Conservation (phyloP, 2,888 invertebrate genomes). For the Nycteola revayana region DNA sequence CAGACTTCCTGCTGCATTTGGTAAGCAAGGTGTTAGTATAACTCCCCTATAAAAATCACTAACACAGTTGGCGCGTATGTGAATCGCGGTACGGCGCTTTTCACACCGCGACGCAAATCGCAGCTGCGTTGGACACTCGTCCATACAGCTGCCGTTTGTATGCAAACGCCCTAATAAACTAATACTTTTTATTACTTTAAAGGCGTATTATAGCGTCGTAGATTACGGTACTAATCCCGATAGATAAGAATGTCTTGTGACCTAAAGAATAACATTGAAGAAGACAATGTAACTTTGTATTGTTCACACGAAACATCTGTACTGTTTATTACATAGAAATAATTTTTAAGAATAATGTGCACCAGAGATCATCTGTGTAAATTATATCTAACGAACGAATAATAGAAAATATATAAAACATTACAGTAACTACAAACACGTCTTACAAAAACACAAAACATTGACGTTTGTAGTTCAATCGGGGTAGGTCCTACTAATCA, state of each 20-base stretch:
- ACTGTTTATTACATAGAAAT: too few relatives aligned
- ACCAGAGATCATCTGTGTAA: too few relatives aligned
- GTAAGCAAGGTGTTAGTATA: constrained; percentile 53
- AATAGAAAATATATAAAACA: too few relatives aligned
- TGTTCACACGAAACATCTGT: constrained; percentile 16
- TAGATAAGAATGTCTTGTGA: constrained; percentile 24
- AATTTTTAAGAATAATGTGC: too few relatives aligned
- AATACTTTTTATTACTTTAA: constrained; percentile 67
- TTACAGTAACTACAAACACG: too few relatives aligned
- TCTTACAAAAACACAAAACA: too few relatives aligned
- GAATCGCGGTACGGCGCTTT: constrained; percentile 64
- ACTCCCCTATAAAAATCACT: constrained; percentile 56
- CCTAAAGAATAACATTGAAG: constrained; percentile 13
- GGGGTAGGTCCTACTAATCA: too few relatives aligned
- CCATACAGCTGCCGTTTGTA: constrained; percentile 64
- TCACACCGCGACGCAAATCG: constrained; percentile 64
- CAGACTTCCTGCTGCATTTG: constrained; percentile 22
- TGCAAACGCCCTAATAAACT: constrained; percentile 79
- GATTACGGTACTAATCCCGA: constrained; percentile 33
- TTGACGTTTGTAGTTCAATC: too few relatives aligned
- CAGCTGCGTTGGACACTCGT: constrained; percentile 60
- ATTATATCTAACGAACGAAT: too few relatives aligned
- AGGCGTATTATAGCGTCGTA: constrained; percentile 34
- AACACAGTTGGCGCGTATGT: constrained; percentile 58
- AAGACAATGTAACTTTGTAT: background rate